Conservation (phyloP, 2,113 vertebrate genomes). For the Triplophysa rosa region DNA sequence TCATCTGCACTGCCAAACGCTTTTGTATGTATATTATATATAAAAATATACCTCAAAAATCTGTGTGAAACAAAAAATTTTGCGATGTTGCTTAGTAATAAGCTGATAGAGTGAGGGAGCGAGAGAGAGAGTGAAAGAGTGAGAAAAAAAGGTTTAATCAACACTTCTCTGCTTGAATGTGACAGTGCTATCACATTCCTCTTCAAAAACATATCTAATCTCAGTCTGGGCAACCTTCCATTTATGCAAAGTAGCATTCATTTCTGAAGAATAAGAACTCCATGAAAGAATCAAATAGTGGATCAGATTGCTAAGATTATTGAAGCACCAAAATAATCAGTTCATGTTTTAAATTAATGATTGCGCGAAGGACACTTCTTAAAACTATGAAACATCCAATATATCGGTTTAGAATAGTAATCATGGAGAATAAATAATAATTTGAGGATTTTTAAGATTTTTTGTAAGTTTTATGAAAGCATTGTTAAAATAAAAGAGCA, state of each 20-base stretch:
- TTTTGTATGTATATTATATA: too few species aligned
- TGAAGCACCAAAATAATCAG: constrained; percentile 3
- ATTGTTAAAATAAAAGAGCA: too few species aligned
- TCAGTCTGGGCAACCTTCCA: constrained; percentile 15
- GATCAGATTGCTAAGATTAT: constrained; percentile 6
- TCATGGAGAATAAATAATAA: not conserved
- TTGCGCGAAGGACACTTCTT: not conserved
- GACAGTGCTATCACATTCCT: constrained; percentile 13
- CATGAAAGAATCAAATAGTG: not conserved
- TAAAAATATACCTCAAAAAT: constrained; percentile 14
- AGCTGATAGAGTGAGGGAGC: not conserved
- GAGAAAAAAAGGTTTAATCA: constrained; percentile 5
- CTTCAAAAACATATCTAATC: constrained; percentile 38
- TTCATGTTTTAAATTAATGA: not conserved
- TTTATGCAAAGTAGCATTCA: constrained; percentile 39
- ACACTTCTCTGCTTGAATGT: constrained; percentile 36
- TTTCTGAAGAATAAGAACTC: constrained; percentile 29
- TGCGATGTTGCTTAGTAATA: constrained; percentile 18
- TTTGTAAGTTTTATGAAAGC: too few species aligned
- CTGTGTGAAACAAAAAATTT: not conserved
- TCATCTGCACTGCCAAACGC: not conserved
- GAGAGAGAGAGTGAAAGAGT: not conserved
- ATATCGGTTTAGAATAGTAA: not conserved
- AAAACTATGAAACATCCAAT: not conserved
- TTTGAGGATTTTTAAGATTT: too few species aligned